Percentiles rank a stretch among this genome's conserved stretches.
Evolutionary conservation across 2,888 invertebrate genomes (phyloP).

Genomic region (Sylvicola cinctus): DNA sequence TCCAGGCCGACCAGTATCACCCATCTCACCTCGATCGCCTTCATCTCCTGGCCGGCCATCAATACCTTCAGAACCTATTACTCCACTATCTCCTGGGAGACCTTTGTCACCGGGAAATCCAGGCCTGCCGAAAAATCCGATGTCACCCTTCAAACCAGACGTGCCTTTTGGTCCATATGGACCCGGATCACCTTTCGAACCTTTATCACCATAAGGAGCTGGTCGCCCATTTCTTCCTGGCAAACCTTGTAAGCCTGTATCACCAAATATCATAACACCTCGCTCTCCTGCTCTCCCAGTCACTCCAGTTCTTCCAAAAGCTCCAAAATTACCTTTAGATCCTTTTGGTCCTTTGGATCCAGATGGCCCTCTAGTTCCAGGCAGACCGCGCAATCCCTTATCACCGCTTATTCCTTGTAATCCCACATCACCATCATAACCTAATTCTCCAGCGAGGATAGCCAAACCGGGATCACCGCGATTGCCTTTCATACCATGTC

Average conservation of each 20-base stretch:
- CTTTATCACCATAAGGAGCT: slow-evolving; percentile 21
- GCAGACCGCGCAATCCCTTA: slow-evolving; percentile 26
- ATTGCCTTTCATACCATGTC: slow-evolving; percentile 24
- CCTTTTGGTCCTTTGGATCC: slow-evolving; percentile 38
- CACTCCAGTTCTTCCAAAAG: slow-evolving; percentile 33
- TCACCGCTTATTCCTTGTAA: slow-evolving; percentile 26
- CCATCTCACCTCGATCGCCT: slow-evolving; percentile 7
- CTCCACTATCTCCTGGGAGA: slow-evolving; percentile 24
- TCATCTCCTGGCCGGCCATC: slow-evolving; percentile 3
- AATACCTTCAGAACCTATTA: slow-evolving; percentile 5
- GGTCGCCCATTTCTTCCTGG: slow-evolving; percentile 24
- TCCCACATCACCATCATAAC: slow-evolving; percentile 23
- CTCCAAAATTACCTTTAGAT: background rate
- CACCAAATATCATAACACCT: slow-evolving; percentile 25
- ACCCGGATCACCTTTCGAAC: slow-evolving; percentile 19
- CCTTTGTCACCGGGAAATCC: slow-evolving; percentile 26
- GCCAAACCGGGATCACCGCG: slow-evolving; percentile 24
- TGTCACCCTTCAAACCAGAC: slow-evolving; percentile 24
- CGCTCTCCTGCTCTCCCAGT: slow-evolving; percentile 15
- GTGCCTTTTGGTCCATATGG: slow-evolving; percentile 16
- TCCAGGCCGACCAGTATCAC: slow-evolving; percentile 2
- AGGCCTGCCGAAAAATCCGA: slow-evolving; percentile 26
- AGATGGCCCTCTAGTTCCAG: slow-evolving; percentile 26
- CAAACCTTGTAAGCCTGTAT: slow-evolving; percentile 15
- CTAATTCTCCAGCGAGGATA: slow-evolving; percentile 22